Base-by-base conservation (phyloP, 2,888 invertebrate genomes). In the Cephus runcator region DNA sequence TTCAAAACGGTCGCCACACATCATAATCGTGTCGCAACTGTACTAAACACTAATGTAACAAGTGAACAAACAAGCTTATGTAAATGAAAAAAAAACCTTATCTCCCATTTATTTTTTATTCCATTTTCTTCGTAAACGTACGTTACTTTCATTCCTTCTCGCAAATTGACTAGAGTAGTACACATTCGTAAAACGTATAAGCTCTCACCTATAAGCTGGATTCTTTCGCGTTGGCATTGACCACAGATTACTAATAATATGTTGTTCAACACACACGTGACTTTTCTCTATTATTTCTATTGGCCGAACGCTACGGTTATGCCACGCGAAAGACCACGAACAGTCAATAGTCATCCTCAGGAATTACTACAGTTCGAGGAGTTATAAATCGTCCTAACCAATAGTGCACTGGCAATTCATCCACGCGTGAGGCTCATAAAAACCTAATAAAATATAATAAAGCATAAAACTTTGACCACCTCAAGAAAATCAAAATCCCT, bases 191-290 rank as follows among this genome's bases (percentile, higher is more conserved):
- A 56, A 56, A 2, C 56, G 56, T 23, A 23, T 56, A 56, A 56
- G 56, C 56, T 56, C 56, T 56, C 56, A 23, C 56, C 56, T 56
- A 15, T 56, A 56, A 71, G 33, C 71, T n/a, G 71, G 23, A 34
- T 35, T 33, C 23, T 12, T 74, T 36, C 3, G 12, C 76, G 35
- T 33, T 78, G 78, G 73, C 78, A 78, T 78, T 78, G 78, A 69
- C 73, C 35, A 76, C 15, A 76, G 78, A 78, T 78, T 78, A 78
- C 75, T 76, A 69, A 69, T 69, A 77, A 75, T 75, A 76, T 77
- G 68, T 76, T 78, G 73, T 76, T 79, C 76, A 82, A 84, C 33
- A 77, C 87, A 86, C 79, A 76, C 87, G 87, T 87, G 87, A 86
- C 83, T 78, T 74, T 81, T 81, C 69, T 74, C 81, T 82, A 80